Conservation (phyloP, 1,140 invertebrate species). For the Camponotus pennsylvanicus region DNA sequence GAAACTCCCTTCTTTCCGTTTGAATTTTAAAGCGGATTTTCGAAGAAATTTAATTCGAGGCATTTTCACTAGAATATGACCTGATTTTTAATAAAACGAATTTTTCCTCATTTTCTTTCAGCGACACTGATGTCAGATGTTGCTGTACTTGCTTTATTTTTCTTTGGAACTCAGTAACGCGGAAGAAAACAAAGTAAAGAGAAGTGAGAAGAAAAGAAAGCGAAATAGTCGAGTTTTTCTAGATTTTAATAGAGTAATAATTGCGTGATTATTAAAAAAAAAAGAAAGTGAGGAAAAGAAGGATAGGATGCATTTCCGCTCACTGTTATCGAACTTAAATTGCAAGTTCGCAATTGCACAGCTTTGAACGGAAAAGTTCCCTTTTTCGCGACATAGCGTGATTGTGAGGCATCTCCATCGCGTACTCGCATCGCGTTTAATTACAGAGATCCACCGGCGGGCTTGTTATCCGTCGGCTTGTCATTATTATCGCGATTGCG, state of each 20-base stretch:
- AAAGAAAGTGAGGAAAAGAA: background rate
- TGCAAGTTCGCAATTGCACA: conserved; percentile 33
- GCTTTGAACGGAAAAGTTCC: background rate
- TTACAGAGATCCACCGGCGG: conserved; percentile 24
- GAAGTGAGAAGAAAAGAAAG: background rate
- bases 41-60: background rate
- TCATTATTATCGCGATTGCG: conserved; percentile 38
- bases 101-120: background rate
- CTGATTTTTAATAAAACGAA: conserved; percentile 13
- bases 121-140: background rate
- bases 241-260: conserved; percentile 1
- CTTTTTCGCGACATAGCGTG: background rate
- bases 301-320: conserved; percentile 1
- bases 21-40: background rate
- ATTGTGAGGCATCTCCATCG: conserved; percentile 6
- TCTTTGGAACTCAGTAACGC: conserved; percentile 11
- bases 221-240: background rate
- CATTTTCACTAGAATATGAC: background rate
- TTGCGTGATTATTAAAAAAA: conserved; percentile 24
- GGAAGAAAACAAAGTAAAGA: conserved; percentile 1
- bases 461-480: conserved; percentile 32
- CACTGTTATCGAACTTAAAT: conserved; percentile 24
- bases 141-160: conserved; percentile 20
- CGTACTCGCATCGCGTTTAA: conserved; percentile 34
- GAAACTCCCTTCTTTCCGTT: background rate